Percentiles rank a stretch among this genome's conserved stretches.
Conservation (phyloP, 2,113 vertebrate genomes). For the Oryzias woworae region DNA sequence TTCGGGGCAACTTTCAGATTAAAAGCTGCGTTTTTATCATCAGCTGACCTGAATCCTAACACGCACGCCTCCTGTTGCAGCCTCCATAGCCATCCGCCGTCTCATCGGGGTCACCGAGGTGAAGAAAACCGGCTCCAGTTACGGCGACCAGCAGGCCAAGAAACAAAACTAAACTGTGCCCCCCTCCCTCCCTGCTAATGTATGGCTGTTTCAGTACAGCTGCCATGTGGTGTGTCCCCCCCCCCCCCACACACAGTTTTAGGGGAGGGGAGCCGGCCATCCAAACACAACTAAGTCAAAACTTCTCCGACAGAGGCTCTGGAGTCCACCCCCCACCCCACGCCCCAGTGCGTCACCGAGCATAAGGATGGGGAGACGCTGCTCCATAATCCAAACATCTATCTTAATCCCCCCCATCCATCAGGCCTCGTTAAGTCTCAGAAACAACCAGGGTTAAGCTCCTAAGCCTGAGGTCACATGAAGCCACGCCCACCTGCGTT, state of each 20-base stretch:
- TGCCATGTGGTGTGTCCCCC: constrained; percentile 29
- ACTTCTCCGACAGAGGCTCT: not conserved
- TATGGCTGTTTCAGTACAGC: constrained; percentile 16
- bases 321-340: too few relatives aligned
- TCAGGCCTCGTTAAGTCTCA: too few relatives aligned
- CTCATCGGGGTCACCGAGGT: constrained; percentile 98
- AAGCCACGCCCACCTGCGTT: too few relatives aligned
- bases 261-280: not conserved
- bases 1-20: not conserved
- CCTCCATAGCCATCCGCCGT: constrained; percentile 93
- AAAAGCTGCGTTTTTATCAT: not conserved
- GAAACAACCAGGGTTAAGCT: too few relatives aligned
- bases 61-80: constrained; percentile 68
- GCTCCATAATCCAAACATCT: too few relatives aligned
- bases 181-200: not conserved
- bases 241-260: not conserved
- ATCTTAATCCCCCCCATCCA: too few relatives aligned
- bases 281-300: constrained; percentile 27
- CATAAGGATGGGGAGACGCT: too few relatives aligned
- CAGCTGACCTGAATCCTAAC: not conserved
- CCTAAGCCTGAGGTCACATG: too few relatives aligned
- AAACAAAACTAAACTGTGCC: constrained; percentile 84
- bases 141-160: constrained; percentile 92
- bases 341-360: too few relatives aligned
- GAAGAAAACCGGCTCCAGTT: constrained; percentile 95